Evolutionary conservation across 2,113 vertebrate genomes (phyloP).

Genomic region (Dissostichus mawsoni): DNA sequence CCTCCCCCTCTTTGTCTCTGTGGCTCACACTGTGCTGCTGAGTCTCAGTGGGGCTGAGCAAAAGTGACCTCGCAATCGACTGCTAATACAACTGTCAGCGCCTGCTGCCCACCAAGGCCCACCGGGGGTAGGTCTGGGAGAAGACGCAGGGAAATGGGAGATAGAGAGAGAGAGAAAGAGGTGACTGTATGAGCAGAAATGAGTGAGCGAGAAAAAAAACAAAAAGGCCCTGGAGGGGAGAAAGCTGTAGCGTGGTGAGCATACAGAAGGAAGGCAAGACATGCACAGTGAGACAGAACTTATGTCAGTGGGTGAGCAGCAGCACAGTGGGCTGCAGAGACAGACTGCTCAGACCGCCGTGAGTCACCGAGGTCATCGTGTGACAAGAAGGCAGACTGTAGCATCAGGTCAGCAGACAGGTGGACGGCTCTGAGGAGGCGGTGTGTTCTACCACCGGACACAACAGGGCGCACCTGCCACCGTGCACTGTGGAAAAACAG

Average conservation of each 20-base stretch:
- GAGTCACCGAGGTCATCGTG: slow-evolving; percentile 61
- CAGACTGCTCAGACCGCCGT: slow-evolving; percentile 50
- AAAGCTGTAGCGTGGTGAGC: slow-evolving; percentile 12
- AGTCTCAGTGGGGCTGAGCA: slow-evolving; percentile 75
- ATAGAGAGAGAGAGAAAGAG: slow-evolving; percentile 15
- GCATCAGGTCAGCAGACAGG: slow-evolving; percentile 63
- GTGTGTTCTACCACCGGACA: slow-evolving; percentile 51
- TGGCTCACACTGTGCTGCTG: slow-evolving; percentile 40
- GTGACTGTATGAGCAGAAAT: slow-evolving; percentile 23
- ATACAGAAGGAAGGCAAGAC: slow-evolving; percentile 40
- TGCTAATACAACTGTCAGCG: slow-evolving; percentile 85
- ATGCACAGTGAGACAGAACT: slow-evolving; percentile 34
- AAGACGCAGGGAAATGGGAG: slow-evolving; percentile 31
- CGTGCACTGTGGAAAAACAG: not conserved
- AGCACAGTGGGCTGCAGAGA: slow-evolving; percentile 37
- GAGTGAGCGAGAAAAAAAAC: not conserved
- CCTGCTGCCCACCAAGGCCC: slow-evolving; percentile 71
- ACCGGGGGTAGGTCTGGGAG: slow-evolving; percentile 46
- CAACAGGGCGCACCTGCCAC: slow-evolving; percentile 12
- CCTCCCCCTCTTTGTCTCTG: slow-evolving; percentile 45
- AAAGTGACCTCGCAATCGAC: slow-evolving; percentile 83
- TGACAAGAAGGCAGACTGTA: slow-evolving; percentile 60
- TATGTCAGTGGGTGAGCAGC: slow-evolving; percentile 42
- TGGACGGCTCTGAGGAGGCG: slow-evolving; percentile 47
- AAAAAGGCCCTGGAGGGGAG: slow-evolving; percentile 33